Evolutionary conservation across 2,888 invertebrate species (phyloP).

Genomic region (Cabera pusaria): DNA sequence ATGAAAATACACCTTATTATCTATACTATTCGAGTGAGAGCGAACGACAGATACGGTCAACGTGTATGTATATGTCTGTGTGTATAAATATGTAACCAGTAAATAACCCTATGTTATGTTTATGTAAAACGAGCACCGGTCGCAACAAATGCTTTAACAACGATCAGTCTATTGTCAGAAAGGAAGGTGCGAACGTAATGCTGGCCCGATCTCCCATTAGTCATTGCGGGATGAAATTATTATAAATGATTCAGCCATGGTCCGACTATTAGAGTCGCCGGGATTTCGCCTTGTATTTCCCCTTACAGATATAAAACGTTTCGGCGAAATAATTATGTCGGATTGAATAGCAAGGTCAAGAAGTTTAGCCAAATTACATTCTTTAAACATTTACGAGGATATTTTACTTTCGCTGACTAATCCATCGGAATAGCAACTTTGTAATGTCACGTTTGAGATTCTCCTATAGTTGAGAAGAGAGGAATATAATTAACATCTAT

Average conservation of each 20-base stretch:
- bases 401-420: too few species aligned
- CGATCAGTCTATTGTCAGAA: slow-evolving; percentile 82
- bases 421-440: too few species aligned
- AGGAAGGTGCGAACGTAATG: slow-evolving; percentile 68
- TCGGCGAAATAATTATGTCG: slow-evolving; percentile 16
- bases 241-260: slow-evolving; percentile 28
- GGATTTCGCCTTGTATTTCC: slow-evolving; percentile 19
- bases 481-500: too few species aligned
- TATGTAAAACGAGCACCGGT: slow-evolving; percentile 81
- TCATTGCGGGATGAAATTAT: slow-evolving; percentile 47
- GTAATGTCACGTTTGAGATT: too few species aligned
- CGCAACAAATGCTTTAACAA: slow-evolving; percentile 81
- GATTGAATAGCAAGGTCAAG: too few species aligned
- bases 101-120: slow-evolving; percentile 78
- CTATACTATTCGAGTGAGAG: slow-evolving; percentile 54
- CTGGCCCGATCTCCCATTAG: slow-evolving; percentile 61
- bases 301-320: slow-evolving; percentile 12
- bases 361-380: too few species aligned
- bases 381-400: too few species aligned
- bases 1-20: slow-evolving; percentile 70
- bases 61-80: slow-evolving; percentile 65
- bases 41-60: slow-evolving; percentile 58
- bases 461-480: too few species aligned
- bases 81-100: slow-evolving; percentile 69
- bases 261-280: slow-evolving; percentile 26